Evolutionary conservation across 2,113 vertebrate genomes (phyloP), one percentile per base, ranked within the genome.

Genomic region (Felis chaus): DNA sequence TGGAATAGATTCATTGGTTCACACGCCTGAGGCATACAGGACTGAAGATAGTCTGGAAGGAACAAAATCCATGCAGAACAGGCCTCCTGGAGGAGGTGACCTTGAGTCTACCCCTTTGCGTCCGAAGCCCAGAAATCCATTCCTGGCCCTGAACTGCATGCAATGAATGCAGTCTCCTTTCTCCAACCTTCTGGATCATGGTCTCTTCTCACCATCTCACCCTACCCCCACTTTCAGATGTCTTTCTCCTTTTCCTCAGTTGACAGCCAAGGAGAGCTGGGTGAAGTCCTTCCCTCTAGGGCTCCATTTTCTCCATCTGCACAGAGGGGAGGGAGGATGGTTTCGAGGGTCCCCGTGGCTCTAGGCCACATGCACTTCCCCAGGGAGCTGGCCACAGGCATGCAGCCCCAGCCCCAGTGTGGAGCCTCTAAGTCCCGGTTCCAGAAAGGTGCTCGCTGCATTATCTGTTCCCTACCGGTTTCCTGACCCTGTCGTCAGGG

Each of bases 401-500:
- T 16, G 12, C 0, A 1, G 45, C 45, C 65, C 83, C 36, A 50
- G 3, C 7, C 31, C 89, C 45, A 7, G 9, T 55, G n/a, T 33
- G 83, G n/a, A 31, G 36, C 48, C 96, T 96, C 95, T 0, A 0
- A 68, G 36, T 50, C 33, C 1, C 55, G 14, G 21, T 7, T 18
- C 53, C 33, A 71, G 87, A 79, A 63, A 94, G 39, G 48, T 29
- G 53, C 1, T 0, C 0, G 36, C 1, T 29, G 79, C 95, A 69
- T 97, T 74, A 55, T 36, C 97, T 76, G 91, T 84, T 92, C 96
- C 68, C 63, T n/a, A 71, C 68, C 16, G 65, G 89, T 90, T 97
- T 96, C 97, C 92, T 84, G 74, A 86, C 91, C 7, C 96, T 94
- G 12, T 97, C 81, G 53, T 97, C 85, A 39, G 84, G 33, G 86